Conservation (phyloP, 2,113 vertebrate species). For the Corythaixoides concolor region DNA sequence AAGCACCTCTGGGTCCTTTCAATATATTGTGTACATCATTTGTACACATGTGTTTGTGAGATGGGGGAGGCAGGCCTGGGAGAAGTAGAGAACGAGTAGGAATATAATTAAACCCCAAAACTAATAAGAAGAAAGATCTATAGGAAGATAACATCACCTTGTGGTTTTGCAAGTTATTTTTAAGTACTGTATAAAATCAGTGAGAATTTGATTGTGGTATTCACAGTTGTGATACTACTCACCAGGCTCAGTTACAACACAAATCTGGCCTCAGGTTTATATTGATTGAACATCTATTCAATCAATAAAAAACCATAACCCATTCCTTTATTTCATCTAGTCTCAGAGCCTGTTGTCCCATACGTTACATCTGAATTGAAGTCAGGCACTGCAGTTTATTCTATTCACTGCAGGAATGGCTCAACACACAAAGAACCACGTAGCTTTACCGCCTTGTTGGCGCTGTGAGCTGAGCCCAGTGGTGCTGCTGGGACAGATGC, state of each 20-base stretch:
- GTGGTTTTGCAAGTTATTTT: slow-evolving; percentile 57
- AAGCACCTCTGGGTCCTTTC: slow-evolving; percentile 52
- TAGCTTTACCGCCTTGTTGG: background rate
- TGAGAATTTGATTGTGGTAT: slow-evolving; percentile 22
- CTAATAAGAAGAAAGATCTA: slow-evolving; percentile 52
- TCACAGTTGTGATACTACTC: slow-evolving; percentile 28
- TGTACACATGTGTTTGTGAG: slow-evolving; percentile 19
- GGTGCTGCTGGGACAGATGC: background rate
- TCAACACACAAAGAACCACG: background rate
- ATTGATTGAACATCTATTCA: slow-evolving; percentile 55
- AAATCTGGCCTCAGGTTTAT: slow-evolving; percentile 51
- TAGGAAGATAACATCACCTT: slow-evolving; percentile 32
- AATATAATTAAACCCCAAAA: slow-evolving; percentile 41
- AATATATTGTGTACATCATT: slow-evolving; percentile 23
- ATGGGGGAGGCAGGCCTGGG: background rate
- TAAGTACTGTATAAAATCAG: slow-evolving; percentile 33
- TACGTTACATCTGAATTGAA: background rate
- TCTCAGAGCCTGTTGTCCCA: background rate
- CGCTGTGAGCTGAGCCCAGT: background rate
- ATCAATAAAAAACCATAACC: slow-evolving; percentile 45
- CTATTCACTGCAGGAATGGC: background rate
- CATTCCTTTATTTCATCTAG: slow-evolving; percentile 39
- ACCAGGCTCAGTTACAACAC: slow-evolving; percentile 15
- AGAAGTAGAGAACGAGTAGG: slow-evolving; percentile 8
- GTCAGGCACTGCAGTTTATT: background rate